Conservation (phyloP, 2,888 invertebrate species). For the Xanthorhoe spadicearia region DNA sequence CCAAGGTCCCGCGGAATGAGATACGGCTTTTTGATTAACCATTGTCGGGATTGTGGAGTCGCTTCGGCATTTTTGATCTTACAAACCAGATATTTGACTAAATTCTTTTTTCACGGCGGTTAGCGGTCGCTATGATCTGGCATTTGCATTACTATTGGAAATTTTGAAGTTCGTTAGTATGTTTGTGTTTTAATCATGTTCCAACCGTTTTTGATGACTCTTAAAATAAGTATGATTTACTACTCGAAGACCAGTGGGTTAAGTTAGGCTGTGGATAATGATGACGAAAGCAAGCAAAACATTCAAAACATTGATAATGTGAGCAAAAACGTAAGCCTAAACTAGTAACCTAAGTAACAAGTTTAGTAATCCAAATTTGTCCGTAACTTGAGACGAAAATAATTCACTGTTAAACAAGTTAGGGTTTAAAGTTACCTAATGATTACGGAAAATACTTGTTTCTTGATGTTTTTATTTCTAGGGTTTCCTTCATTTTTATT, state of each 20-base stretch:
- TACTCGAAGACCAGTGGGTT: no score
- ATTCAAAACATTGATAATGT: no score
- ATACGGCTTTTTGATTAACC: slow-evolving; percentile 82
- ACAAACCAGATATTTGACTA: slow-evolving; percentile 42
- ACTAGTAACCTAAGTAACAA: slow-evolving; percentile 38
- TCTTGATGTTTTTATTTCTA: slow-evolving; percentile 53
- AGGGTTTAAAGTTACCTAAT: slow-evolving; percentile 17
- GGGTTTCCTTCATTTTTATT: slow-evolving; percentile 70
- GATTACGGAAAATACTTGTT: slow-evolving; percentile 32
- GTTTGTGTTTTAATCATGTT: no score
- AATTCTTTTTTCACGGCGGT: slow-evolving; percentile 44
- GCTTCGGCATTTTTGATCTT: slow-evolving; percentile 46
- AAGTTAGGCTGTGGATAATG: no score
- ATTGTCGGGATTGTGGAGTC: slow-evolving; percentile 74
- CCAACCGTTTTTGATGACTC: no score
- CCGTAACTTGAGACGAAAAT: slow-evolving; percentile 20
- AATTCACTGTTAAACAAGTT: slow-evolving; percentile 8
- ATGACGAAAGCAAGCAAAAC: no score
- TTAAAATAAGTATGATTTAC: no score
- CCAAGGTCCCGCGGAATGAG: slow-evolving; percentile 77
- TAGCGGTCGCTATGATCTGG: slow-evolving; percentile 46
- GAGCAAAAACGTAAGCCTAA: no score
- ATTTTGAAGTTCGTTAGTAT: no score
- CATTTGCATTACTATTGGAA: slow-evolving; percentile 48
- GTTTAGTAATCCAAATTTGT: slow-evolving; percentile 33